phyloP scores from a whole-genome alignment of 2,797 vertebrate genomes.

The Brachyalestes nurse region DNA sequence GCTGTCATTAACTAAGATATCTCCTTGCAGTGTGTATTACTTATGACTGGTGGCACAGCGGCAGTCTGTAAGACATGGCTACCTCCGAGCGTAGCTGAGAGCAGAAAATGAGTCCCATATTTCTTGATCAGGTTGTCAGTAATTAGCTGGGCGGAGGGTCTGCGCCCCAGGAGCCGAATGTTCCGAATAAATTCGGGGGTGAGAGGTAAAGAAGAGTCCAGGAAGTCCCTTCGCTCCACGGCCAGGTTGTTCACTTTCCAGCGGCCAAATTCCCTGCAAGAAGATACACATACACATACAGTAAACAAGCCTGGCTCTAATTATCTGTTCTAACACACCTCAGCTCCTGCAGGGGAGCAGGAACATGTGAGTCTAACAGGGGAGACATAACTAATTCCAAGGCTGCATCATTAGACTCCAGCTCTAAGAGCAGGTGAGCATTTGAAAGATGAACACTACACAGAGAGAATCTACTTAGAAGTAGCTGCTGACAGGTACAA shows the following conservation, averaged over 20 bases:
- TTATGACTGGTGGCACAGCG: background rate
- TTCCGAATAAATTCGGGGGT: conserved; percentile 95
- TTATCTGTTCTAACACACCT: conserved; percentile 46
- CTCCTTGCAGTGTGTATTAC: background rate
- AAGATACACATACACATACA: conserved; percentile 51
- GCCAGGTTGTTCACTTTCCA: conserved; percentile 99
- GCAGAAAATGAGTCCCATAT: conserved; percentile 96
- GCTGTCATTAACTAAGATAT: background rate
- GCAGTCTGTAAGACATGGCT: conserved; percentile 52
- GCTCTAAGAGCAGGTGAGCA: conserved; percentile 25
- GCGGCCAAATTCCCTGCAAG: conserved; percentile 93
- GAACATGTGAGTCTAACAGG: conserved; percentile 25
- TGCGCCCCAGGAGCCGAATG: conserved; percentile 90
- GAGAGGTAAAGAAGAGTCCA: conserved; percentile 90
- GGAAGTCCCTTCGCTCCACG: conserved; percentile 92
- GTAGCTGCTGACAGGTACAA: conserved; percentile 64
- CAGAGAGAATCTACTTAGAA: conserved; percentile 35
- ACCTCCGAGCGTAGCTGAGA: conserved; percentile 97
- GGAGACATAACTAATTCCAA: conserved; percentile 14
- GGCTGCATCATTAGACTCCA: conserved; percentile 54
- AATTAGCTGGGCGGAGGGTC: conserved; percentile 91
- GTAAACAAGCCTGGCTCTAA: conserved; percentile 43
- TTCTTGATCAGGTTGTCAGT: conserved; percentile 97
- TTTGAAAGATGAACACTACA: conserved; percentile 41
- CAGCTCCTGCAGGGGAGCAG: conserved; percentile 20